These are phyloP conservation scores for Melanotaenia trifasciata DNA, from an alignment of 2,797 vertebrate genomes.

Conservation along the genomic window DNA sequence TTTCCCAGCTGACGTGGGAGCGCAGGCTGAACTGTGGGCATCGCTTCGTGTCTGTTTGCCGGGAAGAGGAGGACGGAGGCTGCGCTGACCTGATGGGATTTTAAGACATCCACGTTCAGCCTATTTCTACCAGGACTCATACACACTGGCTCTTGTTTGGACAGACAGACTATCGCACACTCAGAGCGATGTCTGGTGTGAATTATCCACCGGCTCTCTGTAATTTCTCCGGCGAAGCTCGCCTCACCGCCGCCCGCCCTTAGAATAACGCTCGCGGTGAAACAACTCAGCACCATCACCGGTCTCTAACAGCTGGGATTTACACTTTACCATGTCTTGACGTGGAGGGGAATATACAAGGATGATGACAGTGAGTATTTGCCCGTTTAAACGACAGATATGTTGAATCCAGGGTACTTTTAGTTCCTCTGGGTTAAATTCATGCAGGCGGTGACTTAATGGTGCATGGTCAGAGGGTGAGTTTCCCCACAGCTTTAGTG, in stretches of 20 bases:
- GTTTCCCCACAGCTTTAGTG: conserved; percentile 31
- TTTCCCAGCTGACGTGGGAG: conserved; percentile 70
- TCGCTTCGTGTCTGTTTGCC: conserved; percentile 31
- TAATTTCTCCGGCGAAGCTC: conserved; percentile 62
- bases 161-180: conserved; percentile 41
- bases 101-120: conserved; percentile 63
- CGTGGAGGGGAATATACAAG: conserved; percentile 56
- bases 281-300: conserved; percentile 51
- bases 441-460: conserved; percentile 25
- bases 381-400: conserved; percentile 35
- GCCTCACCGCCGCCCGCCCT: conserved; percentile 59
- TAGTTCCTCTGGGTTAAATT: conserved; percentile 31
- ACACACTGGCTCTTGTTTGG: conserved; percentile 61
- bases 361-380: conserved; percentile 85
- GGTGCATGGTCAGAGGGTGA: conserved; percentile 23
- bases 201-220: conserved; percentile 72
- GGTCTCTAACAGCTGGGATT: conserved; percentile 68
- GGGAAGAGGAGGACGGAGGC: conserved; percentile 44
- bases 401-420: conserved; percentile 56
- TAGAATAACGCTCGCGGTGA: conserved; percentile 60
- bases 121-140: conserved; percentile 40
- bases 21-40: conserved; percentile 53
- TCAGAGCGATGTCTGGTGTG: conserved; percentile 74
- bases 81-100: conserved; percentile 71
- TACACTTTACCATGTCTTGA: conserved; percentile 82